These are phyloP conservation scores for Calephelis virginiensis DNA, from an alignment of 1,140 invertebrate species.

Conservation along the genomic window DNA sequence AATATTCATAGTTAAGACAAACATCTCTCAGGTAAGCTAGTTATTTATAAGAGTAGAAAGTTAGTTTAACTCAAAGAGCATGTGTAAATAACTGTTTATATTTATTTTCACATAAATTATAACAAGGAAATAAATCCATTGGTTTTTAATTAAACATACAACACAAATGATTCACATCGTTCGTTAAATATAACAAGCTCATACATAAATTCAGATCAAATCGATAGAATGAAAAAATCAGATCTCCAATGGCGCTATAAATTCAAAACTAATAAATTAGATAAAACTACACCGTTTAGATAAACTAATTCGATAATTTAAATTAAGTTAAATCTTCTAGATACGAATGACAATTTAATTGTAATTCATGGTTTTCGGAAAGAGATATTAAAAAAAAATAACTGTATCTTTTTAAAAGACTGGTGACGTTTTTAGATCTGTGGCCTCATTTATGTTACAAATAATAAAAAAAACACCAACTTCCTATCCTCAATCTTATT, in stretches of 20 bases:
- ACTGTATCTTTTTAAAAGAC: slow-evolving; percentile 5
- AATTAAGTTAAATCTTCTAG: slow-evolving; percentile 1
- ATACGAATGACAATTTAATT: neutral
- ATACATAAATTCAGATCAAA: neutral
- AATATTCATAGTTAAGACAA: too few species aligned
- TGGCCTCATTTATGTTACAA: slow-evolving; percentile 15
- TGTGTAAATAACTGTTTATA: too few species aligned
- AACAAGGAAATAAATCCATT: neutral
- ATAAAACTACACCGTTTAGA: neutral
- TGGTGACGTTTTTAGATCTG: neutral
- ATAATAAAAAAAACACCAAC: slow-evolving; percentile 12
- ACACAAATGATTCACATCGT: neutral
- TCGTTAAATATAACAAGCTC: neutral
- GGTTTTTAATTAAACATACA: neutral
- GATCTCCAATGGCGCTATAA: neutral
- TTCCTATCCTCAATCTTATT: slow-evolving; percentile 22
- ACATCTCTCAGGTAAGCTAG: too few species aligned
- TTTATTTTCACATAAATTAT: neutral
- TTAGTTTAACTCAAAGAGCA: too few species aligned
- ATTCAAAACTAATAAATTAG: slow-evolving; percentile 5
- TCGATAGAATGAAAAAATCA: slow-evolving; percentile 3
- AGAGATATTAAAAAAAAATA: neutral
- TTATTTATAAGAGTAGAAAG: too few species aligned
- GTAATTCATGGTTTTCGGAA: neutral
- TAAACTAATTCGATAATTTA: slow-evolving; percentile 7